Conservation (phyloP, 2,888 invertebrate species). For the Syrista parreyssii region DNA sequence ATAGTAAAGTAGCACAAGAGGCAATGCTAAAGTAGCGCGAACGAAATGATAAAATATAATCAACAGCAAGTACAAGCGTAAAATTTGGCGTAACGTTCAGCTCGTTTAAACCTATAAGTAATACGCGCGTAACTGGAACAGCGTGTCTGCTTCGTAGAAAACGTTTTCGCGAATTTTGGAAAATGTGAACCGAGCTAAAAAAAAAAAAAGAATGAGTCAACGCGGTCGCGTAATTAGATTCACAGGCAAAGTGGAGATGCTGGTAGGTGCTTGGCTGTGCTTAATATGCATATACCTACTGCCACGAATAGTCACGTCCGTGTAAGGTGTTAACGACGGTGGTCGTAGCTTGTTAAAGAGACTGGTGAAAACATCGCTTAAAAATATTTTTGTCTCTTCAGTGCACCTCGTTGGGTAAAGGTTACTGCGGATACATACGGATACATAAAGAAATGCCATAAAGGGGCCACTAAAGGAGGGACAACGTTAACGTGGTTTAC, state of each 20-base stretch:
- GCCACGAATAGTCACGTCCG: too few relatives aligned
- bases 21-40: not conserved
- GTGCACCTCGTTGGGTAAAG: too few relatives aligned
- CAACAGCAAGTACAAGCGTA: not conserved
- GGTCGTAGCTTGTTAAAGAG: too few relatives aligned
- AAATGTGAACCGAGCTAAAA: not conserved
- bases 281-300: too few relatives aligned
- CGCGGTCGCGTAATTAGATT: not conserved
- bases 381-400: too few relatives aligned
- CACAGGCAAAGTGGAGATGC: not conserved
- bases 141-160: not conserved
- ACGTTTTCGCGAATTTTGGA: not conserved
- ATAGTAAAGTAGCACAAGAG: not conserved
- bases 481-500: not conserved
- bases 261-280: too few relatives aligned
- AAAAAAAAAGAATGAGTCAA: not conserved
- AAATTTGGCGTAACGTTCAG: not conserved
- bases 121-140: not conserved
- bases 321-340: too few relatives aligned
- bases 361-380: too few relatives aligned
- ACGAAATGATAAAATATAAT: not conserved
- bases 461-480: not conserved
- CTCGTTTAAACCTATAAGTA: not conserved
- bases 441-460: not conserved
- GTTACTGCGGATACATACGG: not conserved